Percentiles rank a stretch among this genome's conserved stretches.
Evolutionary conservation across 2,888 invertebrate species (phyloP).

Genomic region (Synergus laeviventris): DNA sequence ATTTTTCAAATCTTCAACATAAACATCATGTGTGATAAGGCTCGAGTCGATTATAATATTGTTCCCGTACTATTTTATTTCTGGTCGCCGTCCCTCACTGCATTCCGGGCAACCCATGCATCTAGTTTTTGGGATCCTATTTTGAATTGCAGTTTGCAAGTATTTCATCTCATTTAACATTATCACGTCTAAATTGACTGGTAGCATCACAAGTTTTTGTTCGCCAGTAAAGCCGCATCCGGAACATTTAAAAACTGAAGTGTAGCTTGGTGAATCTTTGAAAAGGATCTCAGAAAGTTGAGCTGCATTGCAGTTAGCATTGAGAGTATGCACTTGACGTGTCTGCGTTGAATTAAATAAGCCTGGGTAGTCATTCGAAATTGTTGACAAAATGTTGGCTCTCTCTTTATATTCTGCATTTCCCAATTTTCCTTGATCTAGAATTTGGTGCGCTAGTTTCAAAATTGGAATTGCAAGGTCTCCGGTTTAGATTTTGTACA

Average conservation of each 20-base stretch:
- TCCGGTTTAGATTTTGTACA: neutral
- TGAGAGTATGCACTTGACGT: neutral
- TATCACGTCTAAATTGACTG: neutral
- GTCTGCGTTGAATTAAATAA: neutral
- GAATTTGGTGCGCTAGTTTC: conserved; percentile 7
- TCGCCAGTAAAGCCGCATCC: neutral
- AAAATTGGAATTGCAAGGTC: too few species aligned
- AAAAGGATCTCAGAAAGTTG: too few species aligned
- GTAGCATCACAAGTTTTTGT: neutral
- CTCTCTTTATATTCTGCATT: neutral
- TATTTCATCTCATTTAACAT: neutral
- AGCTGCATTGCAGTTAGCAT: too few species aligned
- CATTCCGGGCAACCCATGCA: neutral
- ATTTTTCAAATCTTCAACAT: neutral
- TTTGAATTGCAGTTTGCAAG: neutral
- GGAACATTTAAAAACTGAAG: too few species aligned
- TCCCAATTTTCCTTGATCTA: neutral
- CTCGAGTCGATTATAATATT: neutral
- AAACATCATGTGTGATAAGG: neutral
- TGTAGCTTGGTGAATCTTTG: too few species aligned
- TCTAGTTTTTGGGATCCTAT: neutral
- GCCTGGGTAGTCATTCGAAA: neutral
- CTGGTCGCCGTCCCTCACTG: neutral
- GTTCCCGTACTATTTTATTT: neutral
- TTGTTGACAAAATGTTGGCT: neutral